Conservation (phyloP, 2,888 invertebrate genomes). For the Monopis laevigella region DNA sequence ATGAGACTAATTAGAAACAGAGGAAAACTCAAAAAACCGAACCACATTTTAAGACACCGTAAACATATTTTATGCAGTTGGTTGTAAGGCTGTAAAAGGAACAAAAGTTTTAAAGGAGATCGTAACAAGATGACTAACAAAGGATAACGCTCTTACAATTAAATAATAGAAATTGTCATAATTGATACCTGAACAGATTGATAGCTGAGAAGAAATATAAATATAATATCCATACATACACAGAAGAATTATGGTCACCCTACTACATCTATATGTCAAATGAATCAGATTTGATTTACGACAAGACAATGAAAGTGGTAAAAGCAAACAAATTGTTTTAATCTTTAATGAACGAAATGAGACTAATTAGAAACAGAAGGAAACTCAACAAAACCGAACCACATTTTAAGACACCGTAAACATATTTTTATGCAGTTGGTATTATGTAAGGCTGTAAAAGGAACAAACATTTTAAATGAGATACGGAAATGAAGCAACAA, state of each 20-base stretch:
- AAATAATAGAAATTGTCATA: too few species aligned
- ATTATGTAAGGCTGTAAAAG: conserved; percentile 11
- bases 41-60: conserved; percentile 8
- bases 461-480: conserved; percentile 10
- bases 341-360: too few species aligned
- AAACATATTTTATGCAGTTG: neutral
- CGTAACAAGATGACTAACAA: too few species aligned
- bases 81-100: conserved; percentile 10
- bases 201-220: too few species aligned
- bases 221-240: too few species aligned
- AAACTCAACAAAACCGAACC: conserved; percentile 11
- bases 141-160: too few species aligned
- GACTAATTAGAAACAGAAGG: conserved; percentile 9
- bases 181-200: too few species aligned
- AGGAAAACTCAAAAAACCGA: conserved; percentile 4
- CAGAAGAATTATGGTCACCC: too few species aligned
- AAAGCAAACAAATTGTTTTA: too few species aligned
- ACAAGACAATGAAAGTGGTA: too few species aligned
- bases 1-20: conserved; percentile 9
- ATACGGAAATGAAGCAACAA: conserved; percentile 9
- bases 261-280: too few species aligned
- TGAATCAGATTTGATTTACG: too few species aligned
- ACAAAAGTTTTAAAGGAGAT: conserved; percentile 9
- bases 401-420: conserved; percentile 4
- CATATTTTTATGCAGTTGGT: neutral